These are phyloP conservation scores for Petrocephalus microphthalmus DNA, from an alignment of 2,113 vertebrate genomes.

Conservation along the genomic window DNA sequence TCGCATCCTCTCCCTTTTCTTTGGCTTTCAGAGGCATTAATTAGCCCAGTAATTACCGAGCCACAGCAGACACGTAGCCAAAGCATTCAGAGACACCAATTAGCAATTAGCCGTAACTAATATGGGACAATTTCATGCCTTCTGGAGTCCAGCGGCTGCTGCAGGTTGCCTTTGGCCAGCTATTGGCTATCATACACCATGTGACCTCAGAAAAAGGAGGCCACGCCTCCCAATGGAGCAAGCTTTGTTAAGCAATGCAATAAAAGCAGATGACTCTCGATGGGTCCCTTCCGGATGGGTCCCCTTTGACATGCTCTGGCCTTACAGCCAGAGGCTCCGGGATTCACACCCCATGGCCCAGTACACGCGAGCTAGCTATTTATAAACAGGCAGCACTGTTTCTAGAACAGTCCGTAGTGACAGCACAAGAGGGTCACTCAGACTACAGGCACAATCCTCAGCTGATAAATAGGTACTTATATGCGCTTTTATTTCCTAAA, in stretches of 20 bases:
- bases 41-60: conserved; percentile 51
- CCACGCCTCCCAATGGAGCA: not conserved
- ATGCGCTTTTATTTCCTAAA: not conserved
- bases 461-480: not conserved
- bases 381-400: not conserved
- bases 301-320: not conserved
- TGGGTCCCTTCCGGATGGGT: not conserved
- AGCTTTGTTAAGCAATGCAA: not conserved
- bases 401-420: not conserved
- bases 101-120: conserved; percentile 62
- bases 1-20: conserved; percentile 30
- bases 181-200: not conserved
- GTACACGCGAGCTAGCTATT: not conserved
- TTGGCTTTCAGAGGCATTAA: conserved; percentile 44
- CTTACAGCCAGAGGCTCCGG: not conserved
- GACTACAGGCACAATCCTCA: not conserved
- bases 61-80: conserved; percentile 48
- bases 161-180: not conserved
- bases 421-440: not conserved
- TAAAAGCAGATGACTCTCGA: not conserved
- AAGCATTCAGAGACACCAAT: conserved; percentile 55
- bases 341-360: not conserved
- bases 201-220: not conserved
- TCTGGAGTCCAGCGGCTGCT: not conserved
- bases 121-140: conserved; percentile 37